phyloP scores from a whole-genome alignment of 2,113 vertebrate genomes.

The Oryzias celebensis region DNA sequence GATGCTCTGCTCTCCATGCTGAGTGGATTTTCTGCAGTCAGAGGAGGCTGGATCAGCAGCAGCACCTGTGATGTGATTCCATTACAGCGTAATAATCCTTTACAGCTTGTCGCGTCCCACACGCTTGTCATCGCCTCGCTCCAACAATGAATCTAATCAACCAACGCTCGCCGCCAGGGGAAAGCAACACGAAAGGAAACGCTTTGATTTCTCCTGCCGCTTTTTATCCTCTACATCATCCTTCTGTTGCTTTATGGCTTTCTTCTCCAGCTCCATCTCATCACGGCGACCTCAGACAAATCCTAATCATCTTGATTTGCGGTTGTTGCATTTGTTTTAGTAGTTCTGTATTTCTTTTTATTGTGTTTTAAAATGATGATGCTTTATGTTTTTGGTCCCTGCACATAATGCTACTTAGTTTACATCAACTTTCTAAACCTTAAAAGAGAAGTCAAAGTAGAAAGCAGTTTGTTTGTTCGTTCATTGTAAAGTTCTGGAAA shows the following conservation, averaged over 20 bases:
- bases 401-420: no score
- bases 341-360: no score
- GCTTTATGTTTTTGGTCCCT: no score
- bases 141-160: conserved; percentile 43
- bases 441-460: no score
- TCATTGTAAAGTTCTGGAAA: no score
- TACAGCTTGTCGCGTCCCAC: conserved; percentile 34
- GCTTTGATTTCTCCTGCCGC: conserved; percentile 38
- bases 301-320: conserved; percentile 25
- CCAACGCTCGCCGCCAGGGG: conserved; percentile 2
- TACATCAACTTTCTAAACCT: no score
- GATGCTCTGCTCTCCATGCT: background rate
- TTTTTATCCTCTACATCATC: conserved; percentile 18
- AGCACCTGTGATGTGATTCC: conserved; percentile 47
- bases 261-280: conserved; percentile 10
- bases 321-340: background rate
- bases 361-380: no score
- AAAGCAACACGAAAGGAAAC: conserved; percentile 10
- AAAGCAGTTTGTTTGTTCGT: no score
- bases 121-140: conserved; percentile 9
- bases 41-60: conserved; percentile 38
- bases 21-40: conserved; percentile 6
- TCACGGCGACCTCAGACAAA: background rate
- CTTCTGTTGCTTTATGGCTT: conserved; percentile 17
- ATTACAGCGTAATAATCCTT: conserved; percentile 56